These are phyloP conservation scores for Ptilorrhoa leucosticta DNA, from an alignment of 2,113 vertebrate species.

Conservation along the genomic window DNA sequence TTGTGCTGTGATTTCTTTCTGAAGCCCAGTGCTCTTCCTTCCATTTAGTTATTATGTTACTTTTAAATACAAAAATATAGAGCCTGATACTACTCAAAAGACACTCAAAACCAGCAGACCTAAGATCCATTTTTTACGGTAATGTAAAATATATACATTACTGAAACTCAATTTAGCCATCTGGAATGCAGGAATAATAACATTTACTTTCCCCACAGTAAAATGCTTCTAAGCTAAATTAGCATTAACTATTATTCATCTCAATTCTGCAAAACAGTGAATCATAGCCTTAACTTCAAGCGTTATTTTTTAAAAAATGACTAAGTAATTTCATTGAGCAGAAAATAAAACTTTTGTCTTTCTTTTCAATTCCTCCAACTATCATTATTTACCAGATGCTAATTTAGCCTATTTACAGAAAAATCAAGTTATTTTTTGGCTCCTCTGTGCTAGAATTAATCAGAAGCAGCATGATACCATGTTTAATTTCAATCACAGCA, in stretches of 20 bases:
- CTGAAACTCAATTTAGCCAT: conserved; percentile 11
- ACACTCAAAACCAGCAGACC: neutral
- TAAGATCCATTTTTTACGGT: neutral
- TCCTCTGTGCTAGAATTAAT: conserved; percentile 58
- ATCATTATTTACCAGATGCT: conserved; percentile 46
- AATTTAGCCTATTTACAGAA: conserved; percentile 53
- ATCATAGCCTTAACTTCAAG: neutral
- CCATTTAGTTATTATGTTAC: neutral
- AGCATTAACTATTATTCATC: neutral
- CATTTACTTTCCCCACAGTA: conserved; percentile 1
- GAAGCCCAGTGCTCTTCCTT: neutral
- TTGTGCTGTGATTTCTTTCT: neutral
- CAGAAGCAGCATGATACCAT: conserved; percentile 60
- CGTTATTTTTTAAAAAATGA: neutral
- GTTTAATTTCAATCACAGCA: conserved; percentile 70
- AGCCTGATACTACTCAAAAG: neutral
- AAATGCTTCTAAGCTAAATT: conserved; percentile 11
- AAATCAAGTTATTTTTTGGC: conserved; percentile 45
- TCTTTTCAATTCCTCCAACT: conserved; percentile 8
- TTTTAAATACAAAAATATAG: neutral
- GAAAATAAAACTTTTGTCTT: conserved; percentile 26
- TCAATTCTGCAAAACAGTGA: conserved; percentile 1
- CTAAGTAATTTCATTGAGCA: neutral
- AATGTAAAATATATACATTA: neutral
- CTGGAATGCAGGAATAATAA: conserved; percentile 14